Evolutionary conservation across 2,888 invertebrate species (phyloP), one percentile per base, ranked within the genome.

Genomic region (Molorchus minor): DNA sequence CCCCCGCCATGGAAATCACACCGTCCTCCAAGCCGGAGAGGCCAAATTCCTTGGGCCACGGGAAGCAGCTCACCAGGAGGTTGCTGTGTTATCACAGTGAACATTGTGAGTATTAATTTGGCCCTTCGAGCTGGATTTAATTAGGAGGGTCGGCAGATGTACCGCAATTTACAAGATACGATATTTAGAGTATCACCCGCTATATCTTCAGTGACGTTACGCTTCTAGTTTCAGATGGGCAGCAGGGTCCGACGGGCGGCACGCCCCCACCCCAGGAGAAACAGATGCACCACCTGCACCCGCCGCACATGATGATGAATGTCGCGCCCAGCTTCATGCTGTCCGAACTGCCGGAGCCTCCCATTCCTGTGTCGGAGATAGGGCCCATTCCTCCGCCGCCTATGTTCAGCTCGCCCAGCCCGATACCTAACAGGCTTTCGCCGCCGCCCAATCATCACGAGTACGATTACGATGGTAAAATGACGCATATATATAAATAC

Each of bases 361-460:
- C 94, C 71, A 94, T 95, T 77, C 93, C 94, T 55, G 84, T 95
- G 67, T 93, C 94, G 68, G 95, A 96, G 77, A 95, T 96, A 81
- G 95, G 95, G 65, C 95, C 94, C 69, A 80, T 80, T 59, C 80
- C 80, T 19, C 95, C 95, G 75, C 95, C 95, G 75, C 95, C 95
- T 70, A 96, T 96, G 95, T 95, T 96, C 86, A 93, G 93, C 82
- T 93, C 94, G 74, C 92, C 92, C 68, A 92, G 90, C 81, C 92
- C 91, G 67, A 85, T 90, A 71, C 82, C 86, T 85, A 82, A 71
- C 74, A 73, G 62, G 46, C 72, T 75, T 8, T 71, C 72, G 29
- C 70, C 72, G 29, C 66, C 69, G 16, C 72, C 70, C 19, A 66
- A 70, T 54, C 69, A 67, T 65, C 73, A 68, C 46, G 86, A 87